phyloP scores from a whole-genome alignment of 2,113 vertebrate genomes.

The Tiliqua scincoides region DNA sequence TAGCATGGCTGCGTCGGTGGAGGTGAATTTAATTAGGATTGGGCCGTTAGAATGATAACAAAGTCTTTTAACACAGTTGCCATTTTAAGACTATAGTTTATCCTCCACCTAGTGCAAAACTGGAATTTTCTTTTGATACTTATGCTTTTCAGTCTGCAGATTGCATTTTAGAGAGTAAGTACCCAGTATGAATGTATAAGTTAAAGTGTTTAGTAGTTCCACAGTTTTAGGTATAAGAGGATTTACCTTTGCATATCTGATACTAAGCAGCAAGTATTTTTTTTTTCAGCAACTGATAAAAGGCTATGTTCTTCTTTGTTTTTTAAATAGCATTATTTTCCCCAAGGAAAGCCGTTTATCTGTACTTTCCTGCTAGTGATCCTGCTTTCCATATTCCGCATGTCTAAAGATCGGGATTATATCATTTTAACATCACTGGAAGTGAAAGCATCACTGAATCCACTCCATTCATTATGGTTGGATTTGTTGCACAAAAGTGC shows the following conservation, averaged over 20 bases:
- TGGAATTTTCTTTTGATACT: constrained; percentile 54
- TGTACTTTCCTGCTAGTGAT: not conserved
- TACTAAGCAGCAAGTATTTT: constrained; percentile 38
- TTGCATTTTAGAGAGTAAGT: constrained; percentile 25
- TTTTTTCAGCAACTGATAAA: constrained; percentile 30
- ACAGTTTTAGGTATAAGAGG: constrained; percentile 50
- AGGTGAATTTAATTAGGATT: too few species aligned
- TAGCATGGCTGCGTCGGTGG: too few species aligned
- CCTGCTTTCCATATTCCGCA: not conserved
- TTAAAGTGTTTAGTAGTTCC: constrained; percentile 45
- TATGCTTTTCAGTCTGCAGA: constrained; percentile 31
- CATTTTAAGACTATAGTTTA: constrained; percentile 12
- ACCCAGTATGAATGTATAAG: constrained; percentile 53
- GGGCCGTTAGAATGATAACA: too few species aligned
- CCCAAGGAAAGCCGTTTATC: constrained; percentile 45
- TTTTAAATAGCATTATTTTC: constrained; percentile 44
- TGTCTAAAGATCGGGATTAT: constrained; percentile 41
- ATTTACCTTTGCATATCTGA: constrained; percentile 56
- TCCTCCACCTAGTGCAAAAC: constrained; percentile 23
- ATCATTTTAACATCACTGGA: constrained; percentile 22
- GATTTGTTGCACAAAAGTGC: constrained; percentile 2
- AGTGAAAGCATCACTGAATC: not conserved
- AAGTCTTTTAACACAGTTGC: not conserved
- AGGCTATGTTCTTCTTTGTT: constrained; percentile 43
- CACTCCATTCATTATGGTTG: constrained; percentile 10